Conservation (phyloP, 2,888 invertebrate species). For the Bellardia bayeri region DNA sequence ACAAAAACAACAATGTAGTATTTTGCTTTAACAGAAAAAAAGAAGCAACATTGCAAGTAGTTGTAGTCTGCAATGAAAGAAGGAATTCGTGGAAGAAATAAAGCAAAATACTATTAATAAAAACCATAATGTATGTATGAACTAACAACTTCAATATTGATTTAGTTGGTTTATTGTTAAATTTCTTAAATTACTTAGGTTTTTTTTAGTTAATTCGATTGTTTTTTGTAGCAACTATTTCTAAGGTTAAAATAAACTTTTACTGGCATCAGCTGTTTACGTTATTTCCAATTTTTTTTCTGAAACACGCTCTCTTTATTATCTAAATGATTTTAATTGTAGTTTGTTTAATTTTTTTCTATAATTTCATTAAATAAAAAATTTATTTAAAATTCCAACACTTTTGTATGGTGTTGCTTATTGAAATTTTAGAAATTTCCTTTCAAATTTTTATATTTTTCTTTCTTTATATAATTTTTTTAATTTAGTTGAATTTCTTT, state of each 20-base stretch:
- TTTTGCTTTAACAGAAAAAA: background rate
- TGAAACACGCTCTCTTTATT: constrained; percentile 2
- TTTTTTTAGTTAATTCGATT: background rate
- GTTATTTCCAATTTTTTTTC: background rate
- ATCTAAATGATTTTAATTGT: constrained; percentile 6
- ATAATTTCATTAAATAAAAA: background rate
- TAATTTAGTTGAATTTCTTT: background rate
- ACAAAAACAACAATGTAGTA: background rate
- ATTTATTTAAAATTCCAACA: background rate
- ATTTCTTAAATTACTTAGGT: constrained; percentile 23
- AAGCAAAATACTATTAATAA: background rate
- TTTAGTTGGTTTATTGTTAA: constrained; percentile 1
- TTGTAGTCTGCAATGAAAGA: background rate
- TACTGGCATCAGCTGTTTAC: constrained; percentile 42
- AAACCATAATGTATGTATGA: background rate
- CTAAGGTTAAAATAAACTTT: background rate
- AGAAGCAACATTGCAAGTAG: background rate
- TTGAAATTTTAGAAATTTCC: background rate
- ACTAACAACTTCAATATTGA: constrained; percentile 53
- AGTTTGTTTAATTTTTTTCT: constrained; percentile 2
- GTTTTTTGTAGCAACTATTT: too few relatives aligned
- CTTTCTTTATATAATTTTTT: background rate
- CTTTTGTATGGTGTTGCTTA: background rate
- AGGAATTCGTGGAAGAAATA: background rate
- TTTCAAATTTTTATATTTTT: background rate